Evolutionary conservation across 2,113 vertebrate genomes (phyloP), one percentile per base, ranked within the genome.

Genomic region (Caretta caretta): DNA sequence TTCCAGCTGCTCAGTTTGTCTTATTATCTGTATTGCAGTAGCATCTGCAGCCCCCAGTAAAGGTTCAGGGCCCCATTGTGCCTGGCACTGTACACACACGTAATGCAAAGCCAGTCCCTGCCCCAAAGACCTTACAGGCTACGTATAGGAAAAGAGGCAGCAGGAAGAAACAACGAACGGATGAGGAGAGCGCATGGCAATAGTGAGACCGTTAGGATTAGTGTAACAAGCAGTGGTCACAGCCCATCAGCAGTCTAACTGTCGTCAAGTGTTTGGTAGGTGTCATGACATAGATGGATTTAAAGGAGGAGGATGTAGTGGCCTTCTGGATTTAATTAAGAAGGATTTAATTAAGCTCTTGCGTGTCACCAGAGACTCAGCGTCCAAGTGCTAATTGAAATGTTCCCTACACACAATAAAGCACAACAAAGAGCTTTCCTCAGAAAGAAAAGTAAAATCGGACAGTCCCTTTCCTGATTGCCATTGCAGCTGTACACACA

Each of bases 401-500:
- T 2, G 29, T 82, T 83, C 89, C 29, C 56, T 29, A 59, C 80
- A 6, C 56, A 31, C 10, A 76, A 2, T 1, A 51, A 31, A 2
- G 1, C 17, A 65, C 90, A 88, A 16, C 53, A 54, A 82, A 13
- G 0, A 1, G 49, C 59, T 29, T 80, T 51, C 24, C 48, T 54
- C 48, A 46, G 25, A 48, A 35, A 54, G 57, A 88, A 90, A 57
- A 46, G 35, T 0, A 0, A 46, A 54, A 72, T 89, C 59, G 88
- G 87, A 10, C 53, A 87, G 86, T 56, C 91, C 19, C 53, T 83
- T 69, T 86, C 42, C 87, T 8, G 8, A 8, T 27, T 80, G 51
- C 84, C 5, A 8, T 29, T n/a, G n/a, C 76, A 0, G 0, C 0
- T 83, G 76, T 83, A n/a, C 8, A 1, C 0, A 38, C 65, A 72